Percentiles rank a stretch among this genome's conserved stretches.
Conservation (phyloP, 1,140 invertebrate genomes). For the Tigriopus japonicus region DNA sequence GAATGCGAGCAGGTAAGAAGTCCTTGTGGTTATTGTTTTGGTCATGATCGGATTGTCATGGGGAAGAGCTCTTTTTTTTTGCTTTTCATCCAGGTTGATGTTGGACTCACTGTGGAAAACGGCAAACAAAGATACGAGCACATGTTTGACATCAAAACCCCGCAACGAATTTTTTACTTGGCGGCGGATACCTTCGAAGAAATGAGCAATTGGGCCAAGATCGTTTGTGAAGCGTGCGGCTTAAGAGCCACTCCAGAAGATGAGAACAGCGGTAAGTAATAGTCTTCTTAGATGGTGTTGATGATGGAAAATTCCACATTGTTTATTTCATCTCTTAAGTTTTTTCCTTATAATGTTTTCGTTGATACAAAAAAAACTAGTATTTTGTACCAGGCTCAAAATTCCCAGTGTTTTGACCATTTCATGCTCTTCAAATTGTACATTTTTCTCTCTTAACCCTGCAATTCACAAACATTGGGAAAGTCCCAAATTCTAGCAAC, state of each 20-base stretch:
- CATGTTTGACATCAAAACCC: conserved; percentile 74
- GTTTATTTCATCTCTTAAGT: too few relatives aligned
- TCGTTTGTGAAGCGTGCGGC: conserved; percentile 76
- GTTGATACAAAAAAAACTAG: too few relatives aligned
- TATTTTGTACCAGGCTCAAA: too few relatives aligned
- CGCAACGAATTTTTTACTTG: conserved; percentile 69
- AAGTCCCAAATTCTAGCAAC: too few relatives aligned
- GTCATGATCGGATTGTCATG: conserved; percentile 12
- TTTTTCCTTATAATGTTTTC: too few relatives aligned
- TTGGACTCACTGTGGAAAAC: conserved; percentile 58
- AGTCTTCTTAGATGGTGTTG: too few relatives aligned
- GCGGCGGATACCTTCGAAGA: conserved; percentile 72
- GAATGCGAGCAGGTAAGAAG: conserved; percentile 71
- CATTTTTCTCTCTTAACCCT: too few relatives aligned
- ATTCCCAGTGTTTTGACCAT: too few relatives aligned
- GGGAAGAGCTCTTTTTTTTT: conserved; percentile 15
- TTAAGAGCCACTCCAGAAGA: conserved; percentile 53
- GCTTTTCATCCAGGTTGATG: conserved; percentile 43
- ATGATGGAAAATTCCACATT: too few relatives aligned
- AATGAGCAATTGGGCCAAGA: conserved; percentile 87
- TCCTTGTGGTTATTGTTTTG: conserved; percentile 4
- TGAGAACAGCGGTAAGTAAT: conserved; percentile 20
- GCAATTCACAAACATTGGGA: too few relatives aligned
- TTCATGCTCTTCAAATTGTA: too few relatives aligned
- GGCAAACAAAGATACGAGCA: conserved; percentile 45